These are phyloP conservation scores for Lamprotornis superbus DNA, from an alignment of 2,113 vertebrate species.

Conservation along the genomic window DNA sequence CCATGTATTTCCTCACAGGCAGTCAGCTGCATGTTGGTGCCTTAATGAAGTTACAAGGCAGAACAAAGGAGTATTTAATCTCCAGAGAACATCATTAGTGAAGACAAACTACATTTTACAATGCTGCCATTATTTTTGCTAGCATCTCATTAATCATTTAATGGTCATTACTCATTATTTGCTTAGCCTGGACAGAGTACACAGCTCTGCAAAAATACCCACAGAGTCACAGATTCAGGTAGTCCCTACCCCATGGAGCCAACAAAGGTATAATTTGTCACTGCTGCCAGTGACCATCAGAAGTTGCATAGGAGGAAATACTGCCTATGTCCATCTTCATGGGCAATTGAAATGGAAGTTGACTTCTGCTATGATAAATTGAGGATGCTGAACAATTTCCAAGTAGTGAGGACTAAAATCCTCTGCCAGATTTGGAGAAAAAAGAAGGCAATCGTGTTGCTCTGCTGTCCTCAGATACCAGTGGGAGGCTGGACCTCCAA, in stretches of 20 bases:
- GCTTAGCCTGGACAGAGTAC: neutral
- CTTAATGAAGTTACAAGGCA: slow-evolving; percentile 19
- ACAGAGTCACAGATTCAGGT: neutral
- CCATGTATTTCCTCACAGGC: neutral
- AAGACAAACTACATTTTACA: slow-evolving; percentile 32
- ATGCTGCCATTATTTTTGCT: neutral
- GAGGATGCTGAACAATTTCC: neutral
- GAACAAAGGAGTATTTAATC: neutral
- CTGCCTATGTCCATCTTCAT: neutral
- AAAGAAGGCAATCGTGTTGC: neutral
- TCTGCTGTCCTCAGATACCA: neutral
- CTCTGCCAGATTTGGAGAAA: neutral
- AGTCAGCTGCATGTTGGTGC: neutral
- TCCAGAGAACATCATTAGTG: neutral
- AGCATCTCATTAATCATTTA: slow-evolving; percentile 16
- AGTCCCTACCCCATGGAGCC: neutral
- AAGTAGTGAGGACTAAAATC: neutral
- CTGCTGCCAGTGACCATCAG: neutral
- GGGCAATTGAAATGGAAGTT: neutral
- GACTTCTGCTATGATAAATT: neutral
- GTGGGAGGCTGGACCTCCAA: neutral
- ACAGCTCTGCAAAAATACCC: neutral
- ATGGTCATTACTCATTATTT: neutral
- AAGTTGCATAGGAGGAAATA: neutral
- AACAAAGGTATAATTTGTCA: neutral